Evolutionary conservation across 2,888 invertebrate species (phyloP), one percentile per base, ranked within the genome.

Genomic region (Nemotelus pantherinus): DNA sequence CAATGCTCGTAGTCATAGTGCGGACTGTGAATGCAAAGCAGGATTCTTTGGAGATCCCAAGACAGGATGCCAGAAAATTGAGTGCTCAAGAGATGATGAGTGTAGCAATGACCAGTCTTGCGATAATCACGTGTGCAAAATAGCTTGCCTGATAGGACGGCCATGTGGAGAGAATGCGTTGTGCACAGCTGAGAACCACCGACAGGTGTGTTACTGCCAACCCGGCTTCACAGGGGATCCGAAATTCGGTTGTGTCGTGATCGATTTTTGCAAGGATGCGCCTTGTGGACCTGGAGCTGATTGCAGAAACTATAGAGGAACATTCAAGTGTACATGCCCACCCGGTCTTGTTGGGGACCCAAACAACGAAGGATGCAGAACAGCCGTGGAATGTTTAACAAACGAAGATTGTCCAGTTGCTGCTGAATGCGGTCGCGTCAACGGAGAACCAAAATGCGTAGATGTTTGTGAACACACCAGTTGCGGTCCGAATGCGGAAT

Each of bases 221-320:
- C 95, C 96, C 9, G 96, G 96, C 0, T 95, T 91, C 83, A 94
- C 94, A 0, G 96, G 95, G 2, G 92, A 95, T 85, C 92, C 95
- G 2, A 87, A 90, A 7, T 88, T 87, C 47, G 92, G 92, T 43
- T 96, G 96, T 83, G 88, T 89, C 74, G 87, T 92, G 75, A 92
- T 95, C 76, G 93, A 96, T 86, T 94, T 93, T 86, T 96, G 96
- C 83, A 89, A 90, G 70, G 90, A 91, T 81, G 90, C 90, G 60
- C 95, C 95, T 5, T 96, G 96, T 84, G 95, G 94, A 3, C 91
- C 92, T 65, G 93, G 93, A 77, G 93, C 95, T 0, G 88, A 90
- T 80, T 97, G 97, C 85, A 91, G 91, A 81, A 97, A 95, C 85
- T 90, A 92, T 0, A 90, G 94, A 81, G 95, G 94, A 75, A 91